Conservation (phyloP, 2,888 invertebrate species). For the Seira sanloemensis region DNA sequence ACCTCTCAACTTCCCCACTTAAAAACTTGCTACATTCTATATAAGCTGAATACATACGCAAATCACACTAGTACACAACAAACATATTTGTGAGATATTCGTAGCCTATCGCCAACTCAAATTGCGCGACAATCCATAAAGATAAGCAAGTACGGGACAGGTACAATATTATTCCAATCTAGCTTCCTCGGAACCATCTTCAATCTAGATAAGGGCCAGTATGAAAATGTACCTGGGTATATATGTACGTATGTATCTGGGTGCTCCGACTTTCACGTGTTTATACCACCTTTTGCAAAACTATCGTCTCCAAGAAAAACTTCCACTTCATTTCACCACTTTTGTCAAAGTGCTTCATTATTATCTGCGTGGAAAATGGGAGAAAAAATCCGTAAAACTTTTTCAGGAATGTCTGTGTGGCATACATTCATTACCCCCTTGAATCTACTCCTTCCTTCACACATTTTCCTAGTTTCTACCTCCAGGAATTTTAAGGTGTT, state of each 20-base stretch:
- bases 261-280: no score
- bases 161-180: neutral
- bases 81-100: no score
- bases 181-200: neutral
- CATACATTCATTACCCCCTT: neutral
- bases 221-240: no score
- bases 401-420: neutral
- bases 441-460: no score
- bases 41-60: no score
- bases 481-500: neutral
- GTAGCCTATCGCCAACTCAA: no score
- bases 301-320: neutral
- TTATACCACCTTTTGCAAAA: no score
- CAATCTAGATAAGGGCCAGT: no score
- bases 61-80: no score
- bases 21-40: no score
- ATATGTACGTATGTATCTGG: no score
- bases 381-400: slow-evolving; percentile 26
- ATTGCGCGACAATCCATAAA: neutral
- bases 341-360: slow-evolving; percentile 52
- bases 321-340: slow-evolving; percentile 65
- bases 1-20: no score
- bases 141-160: neutral
- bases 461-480: neutral
- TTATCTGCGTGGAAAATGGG: slow-evolving; percentile 35